phyloP scores from a whole-genome alignment of 30 jellyfish, hydroid and myxozoan species.

The Turritopsis rubra region DNA sequence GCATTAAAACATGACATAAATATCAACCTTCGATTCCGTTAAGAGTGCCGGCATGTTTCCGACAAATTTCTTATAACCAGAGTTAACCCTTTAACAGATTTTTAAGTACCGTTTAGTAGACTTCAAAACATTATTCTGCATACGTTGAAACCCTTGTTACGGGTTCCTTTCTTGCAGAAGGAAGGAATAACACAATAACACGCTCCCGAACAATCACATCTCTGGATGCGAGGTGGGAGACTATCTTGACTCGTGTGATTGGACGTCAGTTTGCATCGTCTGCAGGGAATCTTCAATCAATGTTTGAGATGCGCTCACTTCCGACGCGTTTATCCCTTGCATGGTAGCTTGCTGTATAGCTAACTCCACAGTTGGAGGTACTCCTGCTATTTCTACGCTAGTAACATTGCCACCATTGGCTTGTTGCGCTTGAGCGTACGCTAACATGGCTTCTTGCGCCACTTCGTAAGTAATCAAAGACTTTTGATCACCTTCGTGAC shows the following conservation, averaged over 20 bases:
- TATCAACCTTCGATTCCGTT: too few species aligned
- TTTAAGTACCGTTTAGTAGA: too few species aligned
- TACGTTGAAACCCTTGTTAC: too few species aligned
- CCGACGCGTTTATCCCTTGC: background rate
- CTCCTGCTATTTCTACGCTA: background rate
- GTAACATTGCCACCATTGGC: background rate
- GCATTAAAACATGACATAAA: too few species aligned
- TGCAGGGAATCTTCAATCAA: background rate
- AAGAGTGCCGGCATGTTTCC: too few species aligned
- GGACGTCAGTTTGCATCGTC: background rate
- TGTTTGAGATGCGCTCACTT: background rate
- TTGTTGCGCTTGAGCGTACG: constrained; percentile 18
- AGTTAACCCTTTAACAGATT: too few species aligned
- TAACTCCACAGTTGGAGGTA: background rate
- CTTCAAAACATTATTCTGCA: too few species aligned
- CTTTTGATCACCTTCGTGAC: constrained; percentile 17
- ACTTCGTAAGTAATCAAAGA: constrained; percentile 20
- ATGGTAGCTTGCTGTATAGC: background rate
- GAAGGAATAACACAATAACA: background rate
- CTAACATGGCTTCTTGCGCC: constrained; percentile 24
- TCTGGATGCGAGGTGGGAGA: too few species aligned
- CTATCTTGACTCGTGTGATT: background rate
- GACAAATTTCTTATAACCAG: too few species aligned
- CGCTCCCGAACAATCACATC: too few species aligned
- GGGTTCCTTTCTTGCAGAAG: too few species aligned